Evolutionary conservation across 2,888 invertebrate genomes (phyloP), one percentile per base, ranked within the genome.

Genomic region (Chorisops tibialis): DNA sequence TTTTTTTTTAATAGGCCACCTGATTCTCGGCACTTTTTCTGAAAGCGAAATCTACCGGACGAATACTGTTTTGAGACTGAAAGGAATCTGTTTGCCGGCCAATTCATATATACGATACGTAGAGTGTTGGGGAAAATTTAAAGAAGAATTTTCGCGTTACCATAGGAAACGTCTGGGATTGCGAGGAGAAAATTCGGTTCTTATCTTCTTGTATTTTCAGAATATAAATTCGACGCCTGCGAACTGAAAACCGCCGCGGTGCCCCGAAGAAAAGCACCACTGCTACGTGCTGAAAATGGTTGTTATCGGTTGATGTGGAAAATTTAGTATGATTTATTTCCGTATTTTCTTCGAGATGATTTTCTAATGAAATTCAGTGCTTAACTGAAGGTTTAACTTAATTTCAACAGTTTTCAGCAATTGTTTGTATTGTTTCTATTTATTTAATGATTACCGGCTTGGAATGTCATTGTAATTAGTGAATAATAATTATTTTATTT

Each of bases 21-120:
- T 43, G 43, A 56, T 56, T 56, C 56, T 59, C 59, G 47, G 48
- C 48, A 48, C 48, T 59, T 47, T 48, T 59, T 59, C 47, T 30
- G 37, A 37, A 59, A 52, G 48, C 49, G 63, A 63, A 59, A 63
- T 63, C 60, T 63, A 63, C 63, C 63, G 59, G 59, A 59, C 60
- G 63, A 63, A 63, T 54, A 60, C 63, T 63, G 59, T 51, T 63
- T 63, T 45, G 59, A 48, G 63, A 63, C 63, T 63, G 63, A 60
- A 60, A 41, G 38, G 43, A 38, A 59, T 47, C 16, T 52, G 38
- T 35, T 59, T 41, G 45, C 63, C 60, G 63, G 56, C 59, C 60
- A 63, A 60, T 60, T 63, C 59, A 63, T 63, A 63, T 63, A 63
- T 63, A 60, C 54, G 19, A 22, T 21, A 19, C n/a, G 14, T 35